Evolutionary conservation across 1,140 invertebrate genomes (phyloP), one percentile per base, ranked within the genome.

Genomic region (Ericerus pela): DNA sequence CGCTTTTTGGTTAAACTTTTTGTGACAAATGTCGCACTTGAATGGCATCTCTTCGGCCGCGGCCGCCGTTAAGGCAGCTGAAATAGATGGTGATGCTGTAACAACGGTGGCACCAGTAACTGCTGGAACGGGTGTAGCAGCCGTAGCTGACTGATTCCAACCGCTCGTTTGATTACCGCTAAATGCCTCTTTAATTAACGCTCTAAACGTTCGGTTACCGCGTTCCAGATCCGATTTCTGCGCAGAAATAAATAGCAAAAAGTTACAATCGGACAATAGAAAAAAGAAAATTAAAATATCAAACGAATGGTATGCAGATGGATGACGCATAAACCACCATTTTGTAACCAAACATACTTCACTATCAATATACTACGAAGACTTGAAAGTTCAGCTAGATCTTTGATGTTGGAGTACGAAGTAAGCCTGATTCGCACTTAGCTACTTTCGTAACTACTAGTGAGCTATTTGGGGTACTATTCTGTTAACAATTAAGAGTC

Each of bases 1-100:
- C 4, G 22, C 18, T 14, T 33, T 33, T 8, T 54, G 29, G 5
- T 29, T 16, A 29, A 54, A 54, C 16, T 24, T 54, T 16, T 54
- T 54, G 5, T 64, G 64, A 60, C 73, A 74, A 22, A 71, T 64
- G 20, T 68, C 65, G 58, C 73, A 74, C 54, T 64, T 61, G 53
- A 66, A 65, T 27, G 65, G 63, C 31, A 64, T 65, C 38, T 68
- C 66, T 18, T 65, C 66, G 55, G 27, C 11, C 18, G 27, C 22
- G 6, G 26, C 28, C 51, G 24, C 14, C 14, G 12, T 33, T 33
- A 1, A 22, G 6, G 8, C n/a, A 6, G n/a, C 37, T 54, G 16
- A 36, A 43, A n/a, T 8, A n/a, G 38, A 8, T 43, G n/a, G n/a
- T 43, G 16, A 8, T 43, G n/a, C 16, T n/a, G 16, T n/a, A 36